Conservation (phyloP, 1,140 invertebrate genomes). For the Hylyphantes graminicola region DNA sequence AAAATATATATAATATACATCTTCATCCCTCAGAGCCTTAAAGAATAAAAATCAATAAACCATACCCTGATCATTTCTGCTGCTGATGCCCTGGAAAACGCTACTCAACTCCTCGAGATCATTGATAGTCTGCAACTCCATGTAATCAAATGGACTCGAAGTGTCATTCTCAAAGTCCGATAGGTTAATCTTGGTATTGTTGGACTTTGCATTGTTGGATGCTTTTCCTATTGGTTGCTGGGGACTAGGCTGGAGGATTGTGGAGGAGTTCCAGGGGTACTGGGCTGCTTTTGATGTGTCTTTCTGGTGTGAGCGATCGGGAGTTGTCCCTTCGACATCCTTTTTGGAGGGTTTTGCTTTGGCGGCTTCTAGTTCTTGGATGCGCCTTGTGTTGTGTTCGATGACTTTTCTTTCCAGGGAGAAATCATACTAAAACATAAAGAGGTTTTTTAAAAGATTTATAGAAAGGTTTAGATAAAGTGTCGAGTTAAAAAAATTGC, state of each 20-base stretch:
- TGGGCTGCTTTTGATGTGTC: background rate
- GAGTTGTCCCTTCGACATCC: background rate
- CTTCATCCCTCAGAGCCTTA: too few relatives aligned
- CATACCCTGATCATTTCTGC: background rate
- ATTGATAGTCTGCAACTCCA: conserved; percentile 90
- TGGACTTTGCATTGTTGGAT: conserved; percentile 59
- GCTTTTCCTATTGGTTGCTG: conserved; percentile 20
- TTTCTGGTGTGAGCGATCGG: background rate
- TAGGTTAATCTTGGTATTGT: conserved; percentile 68
- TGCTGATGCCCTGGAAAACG: conserved; percentile 62
- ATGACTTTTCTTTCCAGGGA: conserved; percentile 39
- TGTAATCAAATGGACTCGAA: conserved; percentile 89
- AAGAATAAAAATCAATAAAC: too few relatives aligned
- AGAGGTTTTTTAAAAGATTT: background rate
- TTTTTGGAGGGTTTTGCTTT: conserved; percentile 13
- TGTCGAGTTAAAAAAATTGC: too few relatives aligned
- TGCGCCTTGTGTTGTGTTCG: background rate
- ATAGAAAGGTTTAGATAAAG: too few relatives aligned
- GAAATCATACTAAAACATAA: conserved; percentile 55
- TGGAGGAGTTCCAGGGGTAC: conserved; percentile 19
- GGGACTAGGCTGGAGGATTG: conserved; percentile 12
- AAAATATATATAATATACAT: too few relatives aligned
- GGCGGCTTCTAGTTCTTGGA: background rate
- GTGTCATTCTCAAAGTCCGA: conserved; percentile 87
- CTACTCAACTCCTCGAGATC: conserved; percentile 87